Percentiles rank a stretch among this genome's conserved stretches.
These are phyloP conservation scores for Brachypodius melanocephalos DNA, from an alignment of 2,113 vertebrate genomes.

Conservation along the genomic window DNA sequence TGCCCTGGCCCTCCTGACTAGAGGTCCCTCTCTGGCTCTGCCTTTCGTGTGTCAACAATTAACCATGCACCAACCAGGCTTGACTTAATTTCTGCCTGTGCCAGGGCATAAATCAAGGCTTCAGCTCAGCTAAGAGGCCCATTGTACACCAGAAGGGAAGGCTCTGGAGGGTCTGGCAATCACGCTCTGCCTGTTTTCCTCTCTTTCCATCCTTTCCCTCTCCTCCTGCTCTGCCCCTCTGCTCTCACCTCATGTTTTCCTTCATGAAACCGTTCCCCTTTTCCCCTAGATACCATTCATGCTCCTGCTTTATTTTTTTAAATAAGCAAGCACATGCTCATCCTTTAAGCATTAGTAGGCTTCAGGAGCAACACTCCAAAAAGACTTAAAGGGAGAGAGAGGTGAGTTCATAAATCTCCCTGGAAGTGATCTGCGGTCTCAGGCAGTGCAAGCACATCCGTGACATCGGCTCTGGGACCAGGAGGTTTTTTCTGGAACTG, in stretches of 20 bases:
- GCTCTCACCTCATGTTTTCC: neutral
- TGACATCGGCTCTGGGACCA: rapidly evolving
- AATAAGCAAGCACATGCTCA: neutral
- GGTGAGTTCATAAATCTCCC: neutral
- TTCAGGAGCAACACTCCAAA: neutral
- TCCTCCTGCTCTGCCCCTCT: neutral
- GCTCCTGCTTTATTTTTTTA: neutral
- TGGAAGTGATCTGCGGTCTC: rapidly evolving
- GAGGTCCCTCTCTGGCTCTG: conserved; percentile 53
- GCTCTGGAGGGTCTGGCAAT: neutral
- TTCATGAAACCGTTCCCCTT: neutral
- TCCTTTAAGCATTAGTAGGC: neutral
- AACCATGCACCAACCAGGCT: neutral
- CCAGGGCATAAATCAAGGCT: conserved; percentile 31
- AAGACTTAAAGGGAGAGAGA: neutral
- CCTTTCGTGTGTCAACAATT: conserved; percentile 64
- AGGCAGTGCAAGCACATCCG: rapidly evolving
- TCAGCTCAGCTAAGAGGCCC: conserved; percentile 7
- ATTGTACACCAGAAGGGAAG: neutral
- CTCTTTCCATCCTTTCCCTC: neutral
- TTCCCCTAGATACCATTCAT: rapidly evolving
- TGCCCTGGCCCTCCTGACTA: conserved; percentile 47
- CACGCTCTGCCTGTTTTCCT: rapidly evolving
- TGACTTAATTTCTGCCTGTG: conserved; percentile 58
- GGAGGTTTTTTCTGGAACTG: rapidly evolving